Percentiles rank a stretch among this genome's conserved stretches.
phyloP scores from a whole-genome alignment of 2,113 vertebrate species.

The Apistogramma diplotaenia region DNA sequence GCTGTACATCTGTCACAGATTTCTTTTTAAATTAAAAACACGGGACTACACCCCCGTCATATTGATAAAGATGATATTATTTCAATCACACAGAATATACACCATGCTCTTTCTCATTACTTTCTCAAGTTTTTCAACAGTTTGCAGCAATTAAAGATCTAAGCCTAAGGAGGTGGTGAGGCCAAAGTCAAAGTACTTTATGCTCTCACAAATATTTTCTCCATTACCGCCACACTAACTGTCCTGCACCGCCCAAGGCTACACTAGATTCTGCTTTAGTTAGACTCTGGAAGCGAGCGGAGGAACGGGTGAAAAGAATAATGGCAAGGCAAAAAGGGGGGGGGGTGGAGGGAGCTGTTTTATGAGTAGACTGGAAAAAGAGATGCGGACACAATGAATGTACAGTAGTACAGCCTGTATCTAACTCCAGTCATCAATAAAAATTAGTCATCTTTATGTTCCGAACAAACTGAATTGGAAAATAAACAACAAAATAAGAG shows the following conservation, averaged over 20 bases:
- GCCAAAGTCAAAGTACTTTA: slow-evolving; percentile 50
- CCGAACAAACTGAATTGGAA: not conserved
- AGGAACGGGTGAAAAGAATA: slow-evolving; percentile 16
- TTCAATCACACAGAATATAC: slow-evolving; percentile 1
- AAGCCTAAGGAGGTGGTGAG: slow-evolving; percentile 35
- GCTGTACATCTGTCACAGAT: not conserved
- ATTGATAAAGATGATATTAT: slow-evolving; percentile 22
- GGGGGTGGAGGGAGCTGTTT: not conserved
- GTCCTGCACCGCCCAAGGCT: slow-evolving; percentile 40
- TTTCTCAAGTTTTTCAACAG: slow-evolving; percentile 9
- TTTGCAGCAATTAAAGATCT: slow-evolving; percentile 58
- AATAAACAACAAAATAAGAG: not conserved
- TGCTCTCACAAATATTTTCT: slow-evolving; percentile 59
- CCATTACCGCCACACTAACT: slow-evolving; percentile 60
- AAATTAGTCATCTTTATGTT: slow-evolving; percentile 9
- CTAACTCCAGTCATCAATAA: slow-evolving; percentile 9
- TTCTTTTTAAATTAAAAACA: not conserved
- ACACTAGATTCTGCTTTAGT: slow-evolving; percentile 47
- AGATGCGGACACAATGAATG: slow-evolving; percentile 7
- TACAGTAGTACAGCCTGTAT: slow-evolving; percentile 4
- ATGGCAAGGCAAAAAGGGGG: not conserved
- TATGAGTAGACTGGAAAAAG: not conserved
- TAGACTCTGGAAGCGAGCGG: slow-evolving; percentile 12
- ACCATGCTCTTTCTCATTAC: not conserved
- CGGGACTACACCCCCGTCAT: not conserved